Evolutionary conservation across 1,140 invertebrate genomes (phyloP).

Genomic region (Adoxophyes honmai): DNA sequence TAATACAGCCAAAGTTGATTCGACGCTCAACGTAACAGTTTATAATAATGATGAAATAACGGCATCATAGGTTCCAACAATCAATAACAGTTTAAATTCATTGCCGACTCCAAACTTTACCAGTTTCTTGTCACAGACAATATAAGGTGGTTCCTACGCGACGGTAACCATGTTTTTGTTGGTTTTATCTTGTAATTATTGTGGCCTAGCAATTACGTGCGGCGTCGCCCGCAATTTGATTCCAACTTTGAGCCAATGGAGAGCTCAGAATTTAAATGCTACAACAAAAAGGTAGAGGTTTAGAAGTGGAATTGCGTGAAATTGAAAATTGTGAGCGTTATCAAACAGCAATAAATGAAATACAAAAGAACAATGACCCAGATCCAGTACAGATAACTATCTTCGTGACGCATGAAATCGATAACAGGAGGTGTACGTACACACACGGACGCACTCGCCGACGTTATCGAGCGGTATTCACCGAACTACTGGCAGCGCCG

Average conservation of each 20-base stretch:
- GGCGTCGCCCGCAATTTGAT: constrained; percentile 8
- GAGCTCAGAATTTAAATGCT: neutral
- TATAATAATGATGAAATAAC: too few relatives aligned
- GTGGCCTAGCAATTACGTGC: constrained; percentile 1
- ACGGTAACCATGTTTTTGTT: constrained; percentile 14
- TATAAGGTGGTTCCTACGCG: constrained; percentile 8
- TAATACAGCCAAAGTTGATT: too few relatives aligned
- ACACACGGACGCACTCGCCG: constrained; percentile 46
- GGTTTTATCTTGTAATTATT: constrained; percentile 14
- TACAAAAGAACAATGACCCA: constrained; percentile 75
- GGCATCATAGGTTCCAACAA: too few relatives aligned
- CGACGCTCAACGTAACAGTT: too few relatives aligned
- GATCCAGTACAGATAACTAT: constrained; percentile 71
- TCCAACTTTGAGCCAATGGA: constrained; percentile 8
- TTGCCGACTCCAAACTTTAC: constrained; percentile 5
- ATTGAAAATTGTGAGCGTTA: constrained; percentile 24
- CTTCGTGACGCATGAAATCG: constrained; percentile 72
- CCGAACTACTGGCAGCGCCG: constrained; percentile 50
- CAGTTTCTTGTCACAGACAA: constrained; percentile 9
- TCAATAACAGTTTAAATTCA: neutral
- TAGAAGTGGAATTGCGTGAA: neutral
- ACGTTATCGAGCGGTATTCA: constrained; percentile 64
- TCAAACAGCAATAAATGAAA: constrained; percentile 45
- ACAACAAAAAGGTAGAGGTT: neutral
- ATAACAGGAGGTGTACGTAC: constrained; percentile 58